Evolutionary conservation across 2,888 invertebrate genomes (phyloP).

Genomic region (Dryobota labecula): DNA sequence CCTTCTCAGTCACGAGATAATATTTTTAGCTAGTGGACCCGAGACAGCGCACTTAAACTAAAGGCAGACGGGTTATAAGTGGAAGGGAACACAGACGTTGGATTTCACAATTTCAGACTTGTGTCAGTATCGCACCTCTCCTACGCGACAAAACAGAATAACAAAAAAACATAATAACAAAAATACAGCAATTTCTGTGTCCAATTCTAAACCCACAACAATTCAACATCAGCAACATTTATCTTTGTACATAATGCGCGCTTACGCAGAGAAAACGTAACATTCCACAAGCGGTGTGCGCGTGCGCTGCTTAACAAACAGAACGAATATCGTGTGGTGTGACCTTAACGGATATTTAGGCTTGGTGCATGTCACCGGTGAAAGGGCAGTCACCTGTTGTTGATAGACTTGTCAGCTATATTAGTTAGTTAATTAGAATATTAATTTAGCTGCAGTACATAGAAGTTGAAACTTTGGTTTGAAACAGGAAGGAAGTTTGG

Average conservation of each 20-base stretch:
- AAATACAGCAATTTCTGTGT: background rate
- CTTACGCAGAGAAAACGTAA: slow-evolving; percentile 79
- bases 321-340: slow-evolving; percentile 71
- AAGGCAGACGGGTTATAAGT: no score
- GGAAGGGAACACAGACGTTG: no score
- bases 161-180: background rate
- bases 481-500: background rate
- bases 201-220: slow-evolving; percentile 32
- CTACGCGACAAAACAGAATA: background rate
- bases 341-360: slow-evolving; percentile 76
- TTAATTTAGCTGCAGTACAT: background rate
- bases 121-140: no score
- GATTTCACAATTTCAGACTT: no score
- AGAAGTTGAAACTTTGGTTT: background rate
- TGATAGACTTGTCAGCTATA: slow-evolving; percentile 43
- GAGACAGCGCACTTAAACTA: no score
- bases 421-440: slow-evolving; percentile 31
- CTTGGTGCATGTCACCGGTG: slow-evolving; percentile 50
- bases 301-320: slow-evolving; percentile 82
- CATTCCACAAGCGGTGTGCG: slow-evolving; percentile 75
- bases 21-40: no score
- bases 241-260: slow-evolving; percentile 56
- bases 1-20: no score
- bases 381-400: slow-evolving; percentile 58
- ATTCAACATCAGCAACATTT: slow-evolving; percentile 50